A percentile compares a stretch with the other conserved stretches of the same genome.
phyloP scores from a whole-genome alignment of 2,888 invertebrate genomes.

The Hemistola chrysoprasaria region DNA sequence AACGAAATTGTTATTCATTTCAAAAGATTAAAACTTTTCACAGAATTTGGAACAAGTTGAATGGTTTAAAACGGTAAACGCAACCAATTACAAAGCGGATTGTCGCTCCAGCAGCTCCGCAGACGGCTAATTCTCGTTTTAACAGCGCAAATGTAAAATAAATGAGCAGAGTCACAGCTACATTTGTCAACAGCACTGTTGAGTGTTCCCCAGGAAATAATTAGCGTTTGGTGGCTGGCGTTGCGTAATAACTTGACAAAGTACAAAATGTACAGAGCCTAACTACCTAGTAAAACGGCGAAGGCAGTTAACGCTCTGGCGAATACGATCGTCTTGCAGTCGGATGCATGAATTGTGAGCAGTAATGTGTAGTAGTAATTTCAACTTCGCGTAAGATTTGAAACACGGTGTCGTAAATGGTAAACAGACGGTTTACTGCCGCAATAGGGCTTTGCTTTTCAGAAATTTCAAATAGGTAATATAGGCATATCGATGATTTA shows the following conservation, averaged over 20 bases:
- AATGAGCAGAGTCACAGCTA: slow-evolving; percentile 33
- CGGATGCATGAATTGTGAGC: slow-evolving; percentile 12
- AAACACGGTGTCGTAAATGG: too few relatives aligned
- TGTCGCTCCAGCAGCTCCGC: slow-evolving; percentile 14
- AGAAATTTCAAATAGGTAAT: too few relatives aligned
- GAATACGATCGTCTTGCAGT: slow-evolving; percentile 14
- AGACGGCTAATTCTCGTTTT: slow-evolving; percentile 26
- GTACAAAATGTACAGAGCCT: slow-evolving; percentile 21
- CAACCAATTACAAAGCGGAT: slow-evolving; percentile 19
- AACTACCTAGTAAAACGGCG: slow-evolving; percentile 24
- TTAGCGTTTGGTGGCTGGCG: slow-evolving; percentile 33
- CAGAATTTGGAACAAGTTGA: too few relatives aligned
- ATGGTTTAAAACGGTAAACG: slow-evolving; percentile 11
- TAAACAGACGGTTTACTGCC: background rate
- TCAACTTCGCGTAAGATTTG: too few relatives aligned
- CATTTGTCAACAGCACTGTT: slow-evolving; percentile 49
- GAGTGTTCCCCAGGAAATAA: slow-evolving; percentile 34
- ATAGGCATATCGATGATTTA: too few relatives aligned
- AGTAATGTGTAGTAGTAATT: background rate
- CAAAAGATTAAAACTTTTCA: too few relatives aligned
- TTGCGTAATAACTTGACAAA: slow-evolving; percentile 27
- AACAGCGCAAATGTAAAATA: slow-evolving; percentile 35
- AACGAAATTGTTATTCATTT: too few relatives aligned
- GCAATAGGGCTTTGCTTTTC: background rate
- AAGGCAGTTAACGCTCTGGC: slow-evolving; percentile 19